phyloP scores from a whole-genome alignment of 2,797 vertebrate species.

The Pitangus sulphuratus region DNA sequence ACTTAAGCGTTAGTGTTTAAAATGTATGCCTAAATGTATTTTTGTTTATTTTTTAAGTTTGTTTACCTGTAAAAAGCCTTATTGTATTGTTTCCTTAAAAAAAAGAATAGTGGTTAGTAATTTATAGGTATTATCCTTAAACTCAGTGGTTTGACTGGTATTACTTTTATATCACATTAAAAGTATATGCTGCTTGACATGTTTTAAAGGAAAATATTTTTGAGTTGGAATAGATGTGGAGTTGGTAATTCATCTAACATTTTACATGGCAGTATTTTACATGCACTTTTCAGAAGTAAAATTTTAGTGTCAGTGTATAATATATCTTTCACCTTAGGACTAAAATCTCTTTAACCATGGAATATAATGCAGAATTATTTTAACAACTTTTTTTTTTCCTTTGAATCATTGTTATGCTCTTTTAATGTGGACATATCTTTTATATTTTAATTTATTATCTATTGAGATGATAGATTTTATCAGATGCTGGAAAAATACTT shows the following conservation, averaged over 20 bases:
- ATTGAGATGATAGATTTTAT: constrained; percentile 51
- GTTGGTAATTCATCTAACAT: constrained; percentile 47
- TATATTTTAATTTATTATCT: constrained; percentile 73
- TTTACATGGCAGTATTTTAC: constrained; percentile 69
- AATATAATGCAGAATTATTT: constrained; percentile 34
- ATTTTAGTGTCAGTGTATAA: constrained; percentile 52
- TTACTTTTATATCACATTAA: constrained; percentile 68
- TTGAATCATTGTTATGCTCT: constrained; percentile 54
- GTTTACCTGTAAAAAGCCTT: constrained; percentile 75
- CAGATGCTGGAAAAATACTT: constrained; percentile 59
- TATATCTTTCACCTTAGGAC: constrained; percentile 26
- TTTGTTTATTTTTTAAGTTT: constrained; percentile 64
- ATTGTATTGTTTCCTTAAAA: constrained; percentile 56
- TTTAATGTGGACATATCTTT: constrained; percentile 66
- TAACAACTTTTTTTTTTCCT: constrained; percentile 11
- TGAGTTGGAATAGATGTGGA: constrained; percentile 56
- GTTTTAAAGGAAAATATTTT: constrained; percentile 72
- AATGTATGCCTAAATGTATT: constrained; percentile 63
- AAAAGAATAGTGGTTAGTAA: constrained; percentile 58
- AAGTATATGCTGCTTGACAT: constrained; percentile 69
- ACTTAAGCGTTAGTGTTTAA: constrained; percentile 40
- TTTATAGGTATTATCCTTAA: constrained; percentile 57
- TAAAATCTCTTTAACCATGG: constrained; percentile 38
- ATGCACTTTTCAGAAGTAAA: constrained; percentile 65
- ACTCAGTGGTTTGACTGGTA: constrained; percentile 59